These are phyloP conservation scores for Podarcis cretensis DNA, from an alignment of 2,113 vertebrate genomes.

Conservation along the genomic window DNA sequence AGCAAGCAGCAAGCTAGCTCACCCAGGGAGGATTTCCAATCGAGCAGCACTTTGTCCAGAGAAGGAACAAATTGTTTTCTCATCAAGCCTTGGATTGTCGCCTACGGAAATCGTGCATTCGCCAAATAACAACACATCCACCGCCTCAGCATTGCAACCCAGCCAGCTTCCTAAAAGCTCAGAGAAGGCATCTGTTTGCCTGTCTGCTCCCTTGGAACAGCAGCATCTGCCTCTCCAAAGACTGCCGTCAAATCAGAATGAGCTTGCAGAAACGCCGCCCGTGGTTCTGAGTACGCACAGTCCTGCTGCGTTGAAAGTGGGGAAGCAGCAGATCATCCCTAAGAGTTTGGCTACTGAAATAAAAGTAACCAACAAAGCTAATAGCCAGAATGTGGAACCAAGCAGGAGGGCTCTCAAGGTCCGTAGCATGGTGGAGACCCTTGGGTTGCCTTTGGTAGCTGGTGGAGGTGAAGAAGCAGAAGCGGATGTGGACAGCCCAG, in stretches of 20 bases:
- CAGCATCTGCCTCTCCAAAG: slow-evolving; percentile 53
- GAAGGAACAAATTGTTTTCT: neutral
- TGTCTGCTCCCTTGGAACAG: slow-evolving; percentile 55
- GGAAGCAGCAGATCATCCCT: slow-evolving; percentile 93
- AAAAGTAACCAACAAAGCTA: slow-evolving; percentile 60
- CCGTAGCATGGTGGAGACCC: slow-evolving; percentile 88
- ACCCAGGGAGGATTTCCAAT: neutral
- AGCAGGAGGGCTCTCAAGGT: slow-evolving; percentile 76
- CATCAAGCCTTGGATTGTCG: neutral
- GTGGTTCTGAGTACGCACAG: slow-evolving; percentile 89
- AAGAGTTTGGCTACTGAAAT: slow-evolving; percentile 81
- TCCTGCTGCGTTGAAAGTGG: slow-evolving; percentile 84
- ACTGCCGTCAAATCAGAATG: slow-evolving; percentile 64
- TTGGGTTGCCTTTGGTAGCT: slow-evolving; percentile 66
- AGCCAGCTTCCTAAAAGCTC: slow-evolving; percentile 57
- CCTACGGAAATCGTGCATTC: neutral
- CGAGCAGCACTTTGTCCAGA: neutral
- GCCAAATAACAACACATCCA: neutral
- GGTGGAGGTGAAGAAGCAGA: slow-evolving; percentile 68
- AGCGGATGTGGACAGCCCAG: slow-evolving; percentile 77
- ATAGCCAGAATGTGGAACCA: slow-evolving; percentile 65
- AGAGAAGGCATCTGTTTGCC: slow-evolving; percentile 48
- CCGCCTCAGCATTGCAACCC: neutral
- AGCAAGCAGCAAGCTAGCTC: neutral
- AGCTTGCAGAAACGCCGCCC: slow-evolving; percentile 51